A percentile compares a stretch with the other conserved stretches of the same genome.
Conservation (phyloP, 2,113 vertebrate species). For the Dolichotis patagonum region DNA sequence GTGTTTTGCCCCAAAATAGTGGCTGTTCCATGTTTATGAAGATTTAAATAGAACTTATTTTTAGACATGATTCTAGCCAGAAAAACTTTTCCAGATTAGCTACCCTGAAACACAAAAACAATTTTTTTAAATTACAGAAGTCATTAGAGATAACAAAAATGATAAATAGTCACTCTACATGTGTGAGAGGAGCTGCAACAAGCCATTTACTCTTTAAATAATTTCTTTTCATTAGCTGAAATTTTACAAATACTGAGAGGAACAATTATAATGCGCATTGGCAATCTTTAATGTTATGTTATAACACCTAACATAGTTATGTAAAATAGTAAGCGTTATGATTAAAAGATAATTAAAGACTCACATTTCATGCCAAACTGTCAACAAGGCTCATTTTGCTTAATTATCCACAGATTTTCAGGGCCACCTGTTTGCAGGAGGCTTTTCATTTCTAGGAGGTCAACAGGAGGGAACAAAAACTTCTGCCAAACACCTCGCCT, state of each 20-base stretch:
- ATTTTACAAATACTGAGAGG: constrained; percentile 56
- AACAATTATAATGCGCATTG: constrained; percentile 6
- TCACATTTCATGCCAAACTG: constrained; percentile 62
- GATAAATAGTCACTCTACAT: background rate
- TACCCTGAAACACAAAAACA: constrained; percentile 2
- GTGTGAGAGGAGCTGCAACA: background rate
- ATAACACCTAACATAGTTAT: constrained; percentile 39
- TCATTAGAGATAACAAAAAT: constrained; percentile 33
- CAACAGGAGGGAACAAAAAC: constrained; percentile 25
- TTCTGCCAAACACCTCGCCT: background rate
- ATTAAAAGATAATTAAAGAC: constrained; percentile 80
- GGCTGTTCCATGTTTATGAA: background rate
- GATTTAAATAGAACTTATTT: background rate
- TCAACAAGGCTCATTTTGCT: constrained; percentile 74
- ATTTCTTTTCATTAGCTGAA: background rate
- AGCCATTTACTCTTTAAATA: background rate
- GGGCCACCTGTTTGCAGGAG: constrained; percentile 70
- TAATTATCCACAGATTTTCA: constrained; percentile 72
- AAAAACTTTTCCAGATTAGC: background rate
- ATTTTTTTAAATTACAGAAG: background rate
- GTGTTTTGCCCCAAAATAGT: constrained; percentile 33
- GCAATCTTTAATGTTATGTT: constrained; percentile 22
- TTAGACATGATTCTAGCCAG: background rate
- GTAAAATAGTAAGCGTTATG: constrained; percentile 65
- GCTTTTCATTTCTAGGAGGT: constrained; percentile 57